Conservation (phyloP, 2,888 invertebrate species). For the Cantharis flavilabris region DNA sequence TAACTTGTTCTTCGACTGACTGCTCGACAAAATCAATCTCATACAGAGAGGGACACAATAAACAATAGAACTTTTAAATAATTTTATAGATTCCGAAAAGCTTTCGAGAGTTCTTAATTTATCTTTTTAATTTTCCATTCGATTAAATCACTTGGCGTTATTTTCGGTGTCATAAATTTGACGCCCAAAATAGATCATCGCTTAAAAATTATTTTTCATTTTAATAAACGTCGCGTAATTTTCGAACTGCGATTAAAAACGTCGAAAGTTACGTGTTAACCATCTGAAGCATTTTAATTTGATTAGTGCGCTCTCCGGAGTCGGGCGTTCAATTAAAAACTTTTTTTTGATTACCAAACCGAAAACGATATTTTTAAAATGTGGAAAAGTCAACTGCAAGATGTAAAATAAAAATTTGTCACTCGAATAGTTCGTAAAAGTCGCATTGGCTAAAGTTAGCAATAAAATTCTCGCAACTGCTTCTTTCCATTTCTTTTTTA, state of each 20-base stretch:
- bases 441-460: slow-evolving; percentile 7
- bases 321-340: neutral
- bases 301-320: neutral
- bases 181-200: neutral
- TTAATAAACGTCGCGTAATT: neutral
- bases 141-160: neutral
- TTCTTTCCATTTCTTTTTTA: slow-evolving; percentile 19
- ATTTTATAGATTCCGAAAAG: too few relatives aligned
- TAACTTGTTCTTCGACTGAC: too few relatives aligned
- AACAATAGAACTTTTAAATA: too few relatives aligned
- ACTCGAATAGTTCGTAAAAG: neutral
- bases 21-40: too few relatives aligned
- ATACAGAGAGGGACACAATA: too few relatives aligned
- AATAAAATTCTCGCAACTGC: slow-evolving; percentile 20
- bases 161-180: neutral
- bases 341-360: neutral
- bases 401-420: neutral
- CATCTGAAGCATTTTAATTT: neutral
- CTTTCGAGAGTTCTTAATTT: neutral
- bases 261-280: neutral
- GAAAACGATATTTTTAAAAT: neutral
- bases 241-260: neutral
- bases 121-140: neutral
- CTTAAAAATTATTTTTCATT: neutral
- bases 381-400: neutral